Evolutionary conservation across 1,140 invertebrate genomes (phyloP).

Genomic region (Drosophila paulistorum): DNA sequence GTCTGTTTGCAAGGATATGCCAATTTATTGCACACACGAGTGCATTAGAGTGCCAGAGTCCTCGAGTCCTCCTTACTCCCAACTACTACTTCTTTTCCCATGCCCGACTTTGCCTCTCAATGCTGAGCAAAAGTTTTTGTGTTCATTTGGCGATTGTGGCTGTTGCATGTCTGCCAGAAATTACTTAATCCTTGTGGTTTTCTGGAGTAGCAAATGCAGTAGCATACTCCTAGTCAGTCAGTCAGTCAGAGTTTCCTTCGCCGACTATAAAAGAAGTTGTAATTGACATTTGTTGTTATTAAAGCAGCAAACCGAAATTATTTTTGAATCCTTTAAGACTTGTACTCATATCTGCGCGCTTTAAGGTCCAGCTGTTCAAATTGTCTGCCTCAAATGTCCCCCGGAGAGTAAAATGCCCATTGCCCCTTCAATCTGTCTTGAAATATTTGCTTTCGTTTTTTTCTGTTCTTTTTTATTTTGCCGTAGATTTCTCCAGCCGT

Average conservation of each 20-base stretch:
- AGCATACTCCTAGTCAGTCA: slow-evolving; percentile 28
- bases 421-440: slow-evolving; percentile 44
- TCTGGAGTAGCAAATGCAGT: slow-evolving; percentile 58
- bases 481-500: slow-evolving; percentile 34
- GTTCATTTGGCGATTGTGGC: slow-evolving; percentile 80
- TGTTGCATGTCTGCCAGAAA: slow-evolving; percentile 80
- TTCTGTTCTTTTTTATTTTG: slow-evolving; percentile 27
- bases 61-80: slow-evolving; percentile 22
- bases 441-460: slow-evolving; percentile 68
- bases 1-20: slow-evolving; percentile 70
- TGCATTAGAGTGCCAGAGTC: slow-evolving; percentile 72
- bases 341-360: background rate
- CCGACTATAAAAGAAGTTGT: slow-evolving; percentile 72
- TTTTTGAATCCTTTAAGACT: slow-evolving; percentile 45
- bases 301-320: slow-evolving; percentile 58
- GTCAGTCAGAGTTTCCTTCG: background rate
- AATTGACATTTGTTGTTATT: slow-evolving; percentile 78
- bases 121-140: slow-evolving; percentile 69
- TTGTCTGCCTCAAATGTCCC: slow-evolving; percentile 47
- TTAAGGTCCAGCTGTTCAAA: slow-evolving; percentile 51
- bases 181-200: slow-evolving; percentile 81
- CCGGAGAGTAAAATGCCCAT: slow-evolving; percentile 15
- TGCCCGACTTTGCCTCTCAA: slow-evolving; percentile 8
- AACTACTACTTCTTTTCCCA: slow-evolving; percentile 3
- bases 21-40: slow-evolving; percentile 82